Evolutionary conservation across 2,888 invertebrate genomes (phyloP).

Genomic region (Nomada fucata): DNA sequence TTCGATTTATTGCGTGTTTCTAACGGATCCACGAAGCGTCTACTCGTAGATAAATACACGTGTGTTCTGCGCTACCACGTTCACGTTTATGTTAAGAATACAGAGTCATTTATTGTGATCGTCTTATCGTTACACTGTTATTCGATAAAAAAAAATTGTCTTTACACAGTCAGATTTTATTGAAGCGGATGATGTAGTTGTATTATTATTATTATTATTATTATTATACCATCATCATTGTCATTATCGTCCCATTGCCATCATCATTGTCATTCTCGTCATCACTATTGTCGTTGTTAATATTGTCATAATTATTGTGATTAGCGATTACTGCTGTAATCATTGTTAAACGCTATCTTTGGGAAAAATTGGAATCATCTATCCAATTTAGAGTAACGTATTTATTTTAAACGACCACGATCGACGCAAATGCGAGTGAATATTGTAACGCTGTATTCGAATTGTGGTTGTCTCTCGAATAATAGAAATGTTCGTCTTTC

Average conservation of each 20-base stretch:
- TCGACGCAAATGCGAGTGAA: constrained; percentile 34
- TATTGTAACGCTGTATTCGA: constrained; percentile 26
- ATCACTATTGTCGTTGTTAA: constrained; percentile 32
- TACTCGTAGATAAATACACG: constrained; percentile 38
- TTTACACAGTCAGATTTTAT: constrained; percentile 65
- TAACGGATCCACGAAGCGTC: constrained; percentile 31
- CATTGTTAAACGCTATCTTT: constrained; percentile 45
- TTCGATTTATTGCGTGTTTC: constrained; percentile 32
- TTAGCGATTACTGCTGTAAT: constrained; percentile 52
- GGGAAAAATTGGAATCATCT: constrained; percentile 26
- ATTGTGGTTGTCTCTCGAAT: constrained; percentile 30
- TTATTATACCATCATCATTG: constrained; percentile 9
- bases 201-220: constrained; percentile 41
- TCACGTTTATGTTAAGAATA: constrained; percentile 60
- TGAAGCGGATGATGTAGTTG: constrained; percentile 56
- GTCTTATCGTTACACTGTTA: constrained; percentile 64
- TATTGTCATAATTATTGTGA: constrained; percentile 54
- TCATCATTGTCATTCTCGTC: constrained; percentile 11
- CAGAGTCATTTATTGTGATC: constrained; percentile 62
- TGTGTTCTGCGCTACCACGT: constrained; percentile 24
- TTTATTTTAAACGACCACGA: constrained; percentile 47
- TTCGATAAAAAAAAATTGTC: constrained; percentile 60
- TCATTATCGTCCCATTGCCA: not conserved
- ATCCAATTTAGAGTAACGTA: constrained; percentile 24
- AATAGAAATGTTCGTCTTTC: constrained; percentile 43